These are phyloP conservation scores for Poeciliopsis gracilis DNA, from an alignment of 2,797 vertebrate species.

Conservation along the genomic window DNA sequence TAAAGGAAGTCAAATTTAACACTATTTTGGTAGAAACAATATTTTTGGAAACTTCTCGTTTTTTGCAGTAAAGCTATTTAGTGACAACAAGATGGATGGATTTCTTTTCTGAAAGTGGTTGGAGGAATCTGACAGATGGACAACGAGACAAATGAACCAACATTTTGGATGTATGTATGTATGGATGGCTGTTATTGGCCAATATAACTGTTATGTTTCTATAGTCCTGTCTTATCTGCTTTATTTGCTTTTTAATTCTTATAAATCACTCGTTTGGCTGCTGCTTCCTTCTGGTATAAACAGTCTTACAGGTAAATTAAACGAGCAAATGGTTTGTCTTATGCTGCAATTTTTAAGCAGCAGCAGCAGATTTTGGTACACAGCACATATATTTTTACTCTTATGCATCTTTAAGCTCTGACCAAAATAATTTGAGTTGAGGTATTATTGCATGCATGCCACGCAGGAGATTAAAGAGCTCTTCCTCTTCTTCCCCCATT, in stretches of 20 bases:
- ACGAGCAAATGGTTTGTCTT: background rate
- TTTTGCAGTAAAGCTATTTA: background rate
- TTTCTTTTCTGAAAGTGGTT: no score
- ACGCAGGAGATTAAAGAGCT: conserved; percentile 15
- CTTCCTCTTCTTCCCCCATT: background rate
- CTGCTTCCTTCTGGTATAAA: background rate
- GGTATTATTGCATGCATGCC: conserved; percentile 17
- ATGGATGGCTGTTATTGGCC: background rate
- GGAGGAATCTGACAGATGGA: background rate
- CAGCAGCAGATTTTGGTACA: background rate
- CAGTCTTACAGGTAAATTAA: background rate
- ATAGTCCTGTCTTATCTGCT: background rate
- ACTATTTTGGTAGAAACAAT: background rate
- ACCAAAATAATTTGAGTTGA: conserved; percentile 11
- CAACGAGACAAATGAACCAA: background rate
- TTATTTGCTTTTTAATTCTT: background rate
- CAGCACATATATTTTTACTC: background rate
- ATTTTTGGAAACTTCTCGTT: background rate
- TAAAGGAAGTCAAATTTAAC: background rate
- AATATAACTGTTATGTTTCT: background rate
- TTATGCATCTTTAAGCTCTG: conserved; percentile 9
- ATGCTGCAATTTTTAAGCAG: background rate
- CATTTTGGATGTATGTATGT: background rate
- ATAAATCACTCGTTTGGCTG: background rate
- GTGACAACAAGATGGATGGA: background rate